Evolutionary conservation across 2,888 invertebrate species (phyloP).

Genomic region (Fissipunctia ypsillon): DNA sequence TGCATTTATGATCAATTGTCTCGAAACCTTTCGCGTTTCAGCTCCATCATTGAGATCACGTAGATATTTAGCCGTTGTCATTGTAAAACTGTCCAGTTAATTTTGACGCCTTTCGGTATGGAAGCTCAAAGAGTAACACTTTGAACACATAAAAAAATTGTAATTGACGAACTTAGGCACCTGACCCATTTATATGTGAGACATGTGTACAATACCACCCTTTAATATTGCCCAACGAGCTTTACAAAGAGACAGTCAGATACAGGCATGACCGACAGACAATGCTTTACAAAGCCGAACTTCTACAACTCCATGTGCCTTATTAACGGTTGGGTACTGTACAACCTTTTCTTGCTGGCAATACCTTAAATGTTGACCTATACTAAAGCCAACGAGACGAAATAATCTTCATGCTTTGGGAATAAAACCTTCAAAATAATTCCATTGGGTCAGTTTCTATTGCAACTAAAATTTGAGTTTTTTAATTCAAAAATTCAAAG

Average conservation of each 20-base stretch:
- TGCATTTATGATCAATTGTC: constrained; percentile 63
- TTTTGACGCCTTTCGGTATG: not conserved
- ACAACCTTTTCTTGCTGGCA: not conserved
- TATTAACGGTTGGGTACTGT: not conserved
- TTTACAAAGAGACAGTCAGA: not conserved
- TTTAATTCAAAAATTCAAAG: too few species aligned
- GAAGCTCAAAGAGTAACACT: not conserved
- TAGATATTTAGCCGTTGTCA: constrained; percentile 53
- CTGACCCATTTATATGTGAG: not conserved
- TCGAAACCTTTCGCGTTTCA: constrained; percentile 37
- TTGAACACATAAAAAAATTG: not conserved
- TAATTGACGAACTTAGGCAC: constrained; percentile 3
- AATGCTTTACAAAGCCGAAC: not conserved
- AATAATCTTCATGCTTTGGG: too few species aligned
- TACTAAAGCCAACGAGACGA: too few species aligned
- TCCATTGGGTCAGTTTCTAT: too few species aligned
- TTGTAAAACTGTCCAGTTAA: not conserved
- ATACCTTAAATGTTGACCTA: constrained; percentile 1
- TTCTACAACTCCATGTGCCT: too few species aligned
- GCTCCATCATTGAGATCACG: constrained; percentile 33
- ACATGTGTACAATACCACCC: not conserved
- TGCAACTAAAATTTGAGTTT: too few species aligned
- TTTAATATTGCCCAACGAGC: not conserved
- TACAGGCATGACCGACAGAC: too few species aligned
- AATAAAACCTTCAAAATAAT: too few species aligned